Conservation (phyloP, 2,888 invertebrate species). For the Boloria selene region DNA sequence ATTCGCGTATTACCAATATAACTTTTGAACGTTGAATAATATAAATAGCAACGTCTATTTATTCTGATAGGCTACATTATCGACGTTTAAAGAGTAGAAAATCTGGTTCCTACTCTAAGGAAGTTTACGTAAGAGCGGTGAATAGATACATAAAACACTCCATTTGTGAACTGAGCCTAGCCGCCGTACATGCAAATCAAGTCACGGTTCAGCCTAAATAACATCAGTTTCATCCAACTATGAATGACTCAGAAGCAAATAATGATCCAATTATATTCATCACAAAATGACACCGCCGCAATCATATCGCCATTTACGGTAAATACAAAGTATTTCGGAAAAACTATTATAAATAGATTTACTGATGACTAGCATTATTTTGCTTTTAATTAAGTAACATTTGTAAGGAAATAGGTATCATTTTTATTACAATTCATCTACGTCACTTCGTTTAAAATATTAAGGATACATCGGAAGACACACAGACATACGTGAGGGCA, state of each 20-base stretch:
- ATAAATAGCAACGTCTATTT: slow-evolving; percentile 42
- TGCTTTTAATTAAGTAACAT: too few relatives aligned
- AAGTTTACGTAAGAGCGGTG: slow-evolving; percentile 58
- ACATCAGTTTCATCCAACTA: slow-evolving; percentile 59
- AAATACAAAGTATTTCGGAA: slow-evolving; percentile 50
- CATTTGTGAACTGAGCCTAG: slow-evolving; percentile 55
- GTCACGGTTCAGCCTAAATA: slow-evolving; percentile 76
- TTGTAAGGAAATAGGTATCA: too few relatives aligned
- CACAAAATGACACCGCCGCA: slow-evolving; percentile 60
- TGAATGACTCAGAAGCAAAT: slow-evolving; percentile 58
- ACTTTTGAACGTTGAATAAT: slow-evolving; percentile 33
- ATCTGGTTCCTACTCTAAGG: slow-evolving; percentile 49
- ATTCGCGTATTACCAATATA: slow-evolving; percentile 15
- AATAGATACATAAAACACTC: slow-evolving; percentile 64
- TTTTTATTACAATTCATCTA: too few relatives aligned
- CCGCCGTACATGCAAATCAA: slow-evolving; percentile 75
- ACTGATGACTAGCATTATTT: slow-evolving; percentile 43
- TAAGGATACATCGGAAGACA: too few relatives aligned
- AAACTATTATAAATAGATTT: slow-evolving; percentile 79
- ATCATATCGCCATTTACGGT: slow-evolving; percentile 65
- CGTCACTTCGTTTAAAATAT: too few relatives aligned
- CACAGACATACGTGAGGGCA: too few relatives aligned
- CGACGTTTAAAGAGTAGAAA: slow-evolving; percentile 53
- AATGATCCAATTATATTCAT: slow-evolving; percentile 69
- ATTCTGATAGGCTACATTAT: slow-evolving; percentile 46